Evolutionary conservation across 2,113 vertebrate species (phyloP).

Genomic region (Protobothrops mucrosquamatus): DNA sequence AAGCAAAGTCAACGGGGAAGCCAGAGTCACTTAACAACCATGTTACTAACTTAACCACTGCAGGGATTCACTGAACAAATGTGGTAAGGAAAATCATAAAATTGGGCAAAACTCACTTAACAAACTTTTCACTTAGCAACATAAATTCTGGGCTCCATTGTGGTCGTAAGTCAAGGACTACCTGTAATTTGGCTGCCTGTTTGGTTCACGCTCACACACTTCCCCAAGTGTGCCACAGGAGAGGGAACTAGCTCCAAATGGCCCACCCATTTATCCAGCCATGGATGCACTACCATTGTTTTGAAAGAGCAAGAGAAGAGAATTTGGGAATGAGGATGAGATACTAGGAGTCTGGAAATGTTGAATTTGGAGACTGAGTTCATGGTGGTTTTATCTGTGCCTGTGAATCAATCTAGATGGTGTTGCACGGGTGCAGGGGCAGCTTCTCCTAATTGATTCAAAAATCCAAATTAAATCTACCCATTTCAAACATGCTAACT

Average conservation of each 20-base stretch:
- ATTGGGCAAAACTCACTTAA: no score
- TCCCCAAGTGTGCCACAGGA: background rate
- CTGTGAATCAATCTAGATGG: background rate
- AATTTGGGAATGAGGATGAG: background rate
- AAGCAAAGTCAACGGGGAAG: no score
- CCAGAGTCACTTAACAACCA: no score
- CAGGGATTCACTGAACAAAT: no score
- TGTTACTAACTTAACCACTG: no score
- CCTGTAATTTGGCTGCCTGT: background rate
- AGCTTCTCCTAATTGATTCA: background rate
- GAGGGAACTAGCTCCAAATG: background rate
- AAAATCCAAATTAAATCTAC: background rate
- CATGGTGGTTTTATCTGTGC: background rate
- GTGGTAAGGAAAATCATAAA: no score
- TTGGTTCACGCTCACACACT: background rate
- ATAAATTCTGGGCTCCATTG: no score
- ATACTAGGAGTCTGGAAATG: background rate
- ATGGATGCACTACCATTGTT: background rate
- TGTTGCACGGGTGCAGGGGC: background rate
- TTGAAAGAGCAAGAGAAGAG: background rate
- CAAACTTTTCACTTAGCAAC: no score
- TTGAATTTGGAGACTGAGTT: background rate
- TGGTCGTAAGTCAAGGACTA: background rate
- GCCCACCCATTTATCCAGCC: background rate
- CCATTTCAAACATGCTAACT: background rate